Evolutionary conservation across 2,797 vertebrate species (phyloP).

Genomic region (Emys orbicularis): DNA sequence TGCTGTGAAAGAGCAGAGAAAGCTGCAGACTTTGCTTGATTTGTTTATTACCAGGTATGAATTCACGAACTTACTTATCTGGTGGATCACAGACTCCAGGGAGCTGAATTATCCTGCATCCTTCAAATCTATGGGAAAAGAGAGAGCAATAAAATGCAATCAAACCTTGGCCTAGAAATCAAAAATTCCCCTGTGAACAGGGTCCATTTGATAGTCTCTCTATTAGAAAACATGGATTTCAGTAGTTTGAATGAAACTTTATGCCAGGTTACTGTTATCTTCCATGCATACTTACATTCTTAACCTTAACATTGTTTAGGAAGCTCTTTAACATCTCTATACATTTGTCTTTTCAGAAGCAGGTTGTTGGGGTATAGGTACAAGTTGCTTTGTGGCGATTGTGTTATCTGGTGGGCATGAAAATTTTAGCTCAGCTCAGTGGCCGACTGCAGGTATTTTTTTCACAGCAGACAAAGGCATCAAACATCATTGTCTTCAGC

Average conservation of each 20-base stretch:
- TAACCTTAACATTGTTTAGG: slow-evolving; percentile 7
- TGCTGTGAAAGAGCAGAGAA: slow-evolving; percentile 35
- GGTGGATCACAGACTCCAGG: slow-evolving; percentile 35
- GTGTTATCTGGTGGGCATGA: neutral
- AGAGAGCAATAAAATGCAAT: neutral
- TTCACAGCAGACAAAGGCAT: neutral
- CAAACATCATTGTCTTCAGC: neutral
- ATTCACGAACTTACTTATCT: slow-evolving; percentile 69
- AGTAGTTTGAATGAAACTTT: neutral
- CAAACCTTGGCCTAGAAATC: neutral
- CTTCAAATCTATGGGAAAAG: neutral
- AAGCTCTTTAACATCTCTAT: neutral
- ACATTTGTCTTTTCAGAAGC: slow-evolving; percentile 12
- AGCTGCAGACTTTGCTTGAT: slow-evolving; percentile 10
- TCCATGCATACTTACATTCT: neutral
- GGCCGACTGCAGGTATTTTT: neutral
- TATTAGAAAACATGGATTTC: neutral
- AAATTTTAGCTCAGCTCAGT: neutral
- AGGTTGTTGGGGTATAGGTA: neutral
- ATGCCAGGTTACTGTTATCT: neutral
- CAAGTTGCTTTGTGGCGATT: neutral
- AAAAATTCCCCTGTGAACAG: neutral
- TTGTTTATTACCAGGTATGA: slow-evolving; percentile 29
- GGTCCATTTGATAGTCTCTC: neutral
- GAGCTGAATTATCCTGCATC: slow-evolving; percentile 34